Evolutionary conservation across 1,140 invertebrate genomes (phyloP).

Genomic region (Aphaenogaster rudis): DNA sequence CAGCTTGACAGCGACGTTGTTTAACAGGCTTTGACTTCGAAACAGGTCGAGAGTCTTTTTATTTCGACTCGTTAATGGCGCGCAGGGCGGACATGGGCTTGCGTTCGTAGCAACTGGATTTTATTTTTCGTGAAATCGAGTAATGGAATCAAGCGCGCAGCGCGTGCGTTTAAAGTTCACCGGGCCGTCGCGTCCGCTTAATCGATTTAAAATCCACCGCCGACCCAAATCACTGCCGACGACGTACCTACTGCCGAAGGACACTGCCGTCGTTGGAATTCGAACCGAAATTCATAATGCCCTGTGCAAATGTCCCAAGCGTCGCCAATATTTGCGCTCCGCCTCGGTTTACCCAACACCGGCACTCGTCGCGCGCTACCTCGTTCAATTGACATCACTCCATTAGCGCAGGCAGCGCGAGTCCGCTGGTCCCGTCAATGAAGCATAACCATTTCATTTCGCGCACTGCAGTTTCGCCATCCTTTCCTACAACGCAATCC

Average conservation of each 20-base stretch:
- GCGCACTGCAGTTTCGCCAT: conserved; percentile 17
- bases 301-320: conserved; percentile 39
- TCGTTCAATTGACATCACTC: conserved; percentile 51
- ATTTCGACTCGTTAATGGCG: conserved; percentile 23
- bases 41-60: conserved; percentile 22
- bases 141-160: conserved; percentile 28
- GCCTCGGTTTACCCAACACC: conserved; percentile 14
- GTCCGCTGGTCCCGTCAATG: conserved; percentile 35
- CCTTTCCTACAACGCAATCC: conserved; percentile 23
- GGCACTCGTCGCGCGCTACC: conserved; percentile 36
- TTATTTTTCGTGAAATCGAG: conserved; percentile 37
- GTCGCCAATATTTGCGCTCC: conserved; percentile 39
- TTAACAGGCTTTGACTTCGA: conserved; percentile 32
- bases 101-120: background rate
- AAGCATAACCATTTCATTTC: conserved; percentile 67
- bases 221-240: conserved; percentile 50
- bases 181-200: conserved; percentile 33
- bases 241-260: background rate
- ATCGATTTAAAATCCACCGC: conserved; percentile 69
- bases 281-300: conserved; percentile 50
- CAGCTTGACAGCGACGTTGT: conserved; percentile 31
- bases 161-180: conserved; percentile 30
- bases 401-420: conserved; percentile 45
- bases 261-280: background rate
- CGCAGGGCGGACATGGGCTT: background rate